Conservation (phyloP, 2,113 vertebrate species). For the Eulemur rufifrons region DNA sequence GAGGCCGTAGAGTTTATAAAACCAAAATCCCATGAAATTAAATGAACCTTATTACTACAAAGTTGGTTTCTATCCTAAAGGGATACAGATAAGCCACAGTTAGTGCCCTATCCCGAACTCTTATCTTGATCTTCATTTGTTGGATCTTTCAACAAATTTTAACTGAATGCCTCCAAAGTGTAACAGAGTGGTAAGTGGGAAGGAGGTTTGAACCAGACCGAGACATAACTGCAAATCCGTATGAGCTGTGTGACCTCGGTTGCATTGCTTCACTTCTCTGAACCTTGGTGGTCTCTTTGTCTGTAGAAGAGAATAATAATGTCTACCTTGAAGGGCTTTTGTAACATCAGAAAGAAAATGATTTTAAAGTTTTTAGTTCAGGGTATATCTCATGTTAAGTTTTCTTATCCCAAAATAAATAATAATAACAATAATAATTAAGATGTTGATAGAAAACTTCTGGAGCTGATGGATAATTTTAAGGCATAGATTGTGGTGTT, state of each 20-base stretch:
- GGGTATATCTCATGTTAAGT: not conserved
- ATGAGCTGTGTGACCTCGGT: not conserved
- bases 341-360: not conserved
- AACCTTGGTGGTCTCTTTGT: not conserved
- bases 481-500: not conserved
- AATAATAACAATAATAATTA: not conserved
- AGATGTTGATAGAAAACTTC: not conserved
- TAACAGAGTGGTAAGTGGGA: not conserved
- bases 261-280: accelerated
- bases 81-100: not conserved
- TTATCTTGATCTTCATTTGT: not conserved
- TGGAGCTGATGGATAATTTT: not conserved
- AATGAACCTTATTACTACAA: conserved; percentile 10
- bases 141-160: not conserved
- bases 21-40: conserved; percentile 32
- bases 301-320: not conserved
- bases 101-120: not conserved
- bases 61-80: not conserved
- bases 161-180: not conserved
- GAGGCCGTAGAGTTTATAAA: conserved; percentile 9
- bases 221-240: not conserved
- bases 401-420: not conserved
- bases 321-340: not conserved
- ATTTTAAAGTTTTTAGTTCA: not conserved
- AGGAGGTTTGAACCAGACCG: not conserved